Evolutionary conservation across 2,113 vertebrate genomes (phyloP).

Genomic region (Nestor notabilis): DNA sequence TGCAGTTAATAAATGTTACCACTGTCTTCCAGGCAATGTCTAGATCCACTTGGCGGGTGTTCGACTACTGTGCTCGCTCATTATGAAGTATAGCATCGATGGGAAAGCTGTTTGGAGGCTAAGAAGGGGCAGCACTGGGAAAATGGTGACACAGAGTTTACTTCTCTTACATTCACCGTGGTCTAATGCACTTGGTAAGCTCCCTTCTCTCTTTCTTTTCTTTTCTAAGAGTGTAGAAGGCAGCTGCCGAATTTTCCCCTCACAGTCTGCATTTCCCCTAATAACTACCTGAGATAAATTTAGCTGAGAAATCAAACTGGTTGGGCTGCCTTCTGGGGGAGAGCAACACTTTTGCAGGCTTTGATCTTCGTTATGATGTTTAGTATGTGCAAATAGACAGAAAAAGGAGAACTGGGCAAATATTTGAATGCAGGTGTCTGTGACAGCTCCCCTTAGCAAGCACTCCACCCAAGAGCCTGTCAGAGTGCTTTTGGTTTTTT

Average conservation of each 20-base stretch:
- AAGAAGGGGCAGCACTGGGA: accelerated
- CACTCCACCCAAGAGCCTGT: neutral
- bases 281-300: neutral
- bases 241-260: neutral
- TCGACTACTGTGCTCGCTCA: neutral
- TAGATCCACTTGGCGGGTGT: neutral
- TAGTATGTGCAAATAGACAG: neutral
- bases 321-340: neutral
- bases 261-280: neutral
- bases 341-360: neutral
- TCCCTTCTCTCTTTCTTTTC: neutral
- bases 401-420: neutral
- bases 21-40: neutral
- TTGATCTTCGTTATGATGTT: neutral
- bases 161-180: neutral
- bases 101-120: neutral
- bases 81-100: neutral
- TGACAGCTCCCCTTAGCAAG: neutral
- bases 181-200: neutral
- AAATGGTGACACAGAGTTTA: neutral
- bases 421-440: neutral
- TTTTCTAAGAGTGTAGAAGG: neutral
- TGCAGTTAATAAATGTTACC: neutral
- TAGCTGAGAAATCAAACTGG: neutral
- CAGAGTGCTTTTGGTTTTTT: neutral